Evolutionary conservation across 2,797 vertebrate genomes (phyloP), one percentile per base, ranked within the genome.

Genomic region (Lacerta agilis): DNA sequence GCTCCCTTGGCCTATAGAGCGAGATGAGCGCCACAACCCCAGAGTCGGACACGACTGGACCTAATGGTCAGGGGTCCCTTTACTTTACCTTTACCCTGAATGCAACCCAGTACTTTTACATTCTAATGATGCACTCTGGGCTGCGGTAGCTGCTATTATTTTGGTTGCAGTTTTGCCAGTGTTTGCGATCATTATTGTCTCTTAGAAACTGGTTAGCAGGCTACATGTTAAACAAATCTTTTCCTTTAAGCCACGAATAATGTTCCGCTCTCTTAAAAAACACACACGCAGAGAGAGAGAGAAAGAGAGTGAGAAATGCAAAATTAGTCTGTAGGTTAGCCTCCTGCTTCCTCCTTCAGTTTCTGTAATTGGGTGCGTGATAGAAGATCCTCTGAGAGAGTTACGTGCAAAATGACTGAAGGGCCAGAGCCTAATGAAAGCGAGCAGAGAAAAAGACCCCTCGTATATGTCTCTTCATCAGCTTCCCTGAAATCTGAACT

Each of bases 381-480:
- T 79, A 64, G 5, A 36, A 61, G 76, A 13, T 89, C 10, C 71
- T 86, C 41, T 67, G 61, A 69, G 76, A 73, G 58, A 66, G 76
- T 87, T 87, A 11, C 29, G 10, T 29, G 2, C 73, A 78, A 66
- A 5, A 0, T 36, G 61, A 38, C 3, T n/a, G 27, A 29, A 17
- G 82, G 88, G 76, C 82, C 0, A 79, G 33, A 25, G 38, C 4
- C 78, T 90, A 87, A 75, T 87, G 80, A 94, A 87, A 90, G 0
- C 0, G 79, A 33, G 0, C 0, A 71, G 18, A 20, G 61, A 90
- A 88, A 64, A 72, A 36, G n/a, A 58, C 33, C 0, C 3, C 55
- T 77, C 81, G 76, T 72, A 79, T 67, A 73, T 45, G 33, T 3
- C 43, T 58, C 86, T 82, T 71, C 8, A 43, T n/a, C 85, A n/a